These are phyloP conservation scores for Agrochola lota DNA, from an alignment of 2,888 invertebrate genomes.

Conservation along the genomic window DNA sequence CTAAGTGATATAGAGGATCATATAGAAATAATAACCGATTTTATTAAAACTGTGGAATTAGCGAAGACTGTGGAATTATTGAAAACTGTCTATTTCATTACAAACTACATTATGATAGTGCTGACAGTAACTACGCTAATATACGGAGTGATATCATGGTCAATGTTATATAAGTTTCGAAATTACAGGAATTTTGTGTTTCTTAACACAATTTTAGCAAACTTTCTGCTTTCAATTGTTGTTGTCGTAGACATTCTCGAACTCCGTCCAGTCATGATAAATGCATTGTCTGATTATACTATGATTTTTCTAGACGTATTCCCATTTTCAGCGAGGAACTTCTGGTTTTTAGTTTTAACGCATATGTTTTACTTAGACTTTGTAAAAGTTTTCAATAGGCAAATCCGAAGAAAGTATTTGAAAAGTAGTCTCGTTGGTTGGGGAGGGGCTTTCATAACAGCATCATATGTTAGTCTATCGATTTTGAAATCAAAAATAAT, in stretches of 20 bases:
- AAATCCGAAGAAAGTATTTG: neutral
- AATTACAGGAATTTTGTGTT: slow-evolving; percentile 4
- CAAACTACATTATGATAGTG: neutral
- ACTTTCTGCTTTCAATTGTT: neutral
- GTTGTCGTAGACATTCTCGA: too few relatives aligned
- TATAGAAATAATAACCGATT: too few relatives aligned
- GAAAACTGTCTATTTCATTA: neutral
- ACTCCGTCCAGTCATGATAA: too few relatives aligned
- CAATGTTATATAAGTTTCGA: neutral
- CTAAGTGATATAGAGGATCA: too few relatives aligned
- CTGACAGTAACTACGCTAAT: neutral
- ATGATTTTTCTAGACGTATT: neutral
- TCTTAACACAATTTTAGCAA: neutral
- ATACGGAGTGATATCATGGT: neutral
- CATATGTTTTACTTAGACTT: neutral
- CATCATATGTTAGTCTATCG: too few relatives aligned
- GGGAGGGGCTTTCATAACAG: neutral
- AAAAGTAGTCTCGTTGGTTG: neutral
- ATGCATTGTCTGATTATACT: neutral
- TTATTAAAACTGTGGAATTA: too few relatives aligned
- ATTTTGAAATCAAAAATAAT: neutral
- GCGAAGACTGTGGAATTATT: too few relatives aligned
- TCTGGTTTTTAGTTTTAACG: neutral
- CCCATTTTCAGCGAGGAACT: neutral
- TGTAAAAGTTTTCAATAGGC: neutral